Evolutionary conservation across 2,888 invertebrate genomes (phyloP).

Genomic region (Augochlorella aurata): DNA sequence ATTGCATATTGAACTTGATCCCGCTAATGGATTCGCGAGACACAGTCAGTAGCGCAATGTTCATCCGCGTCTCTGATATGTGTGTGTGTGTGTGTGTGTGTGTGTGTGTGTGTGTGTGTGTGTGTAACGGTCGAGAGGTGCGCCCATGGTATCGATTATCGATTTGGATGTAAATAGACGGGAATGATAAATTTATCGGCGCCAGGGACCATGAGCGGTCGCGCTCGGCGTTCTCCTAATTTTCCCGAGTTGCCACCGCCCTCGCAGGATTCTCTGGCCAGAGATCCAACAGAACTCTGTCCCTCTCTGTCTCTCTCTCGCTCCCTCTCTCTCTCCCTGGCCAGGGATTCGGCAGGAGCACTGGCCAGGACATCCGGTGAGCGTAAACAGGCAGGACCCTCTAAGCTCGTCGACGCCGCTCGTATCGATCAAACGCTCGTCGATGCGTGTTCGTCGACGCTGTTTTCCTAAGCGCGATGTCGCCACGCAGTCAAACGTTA

Average conservation of each 20-base stretch:
- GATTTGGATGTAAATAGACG: conserved; percentile 69
- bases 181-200: conserved; percentile 66
- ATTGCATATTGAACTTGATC: conserved; percentile 16
- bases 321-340: neutral
- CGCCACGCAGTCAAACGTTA: conserved; percentile 21
- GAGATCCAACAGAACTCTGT: neutral
- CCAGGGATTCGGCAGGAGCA: neutral
- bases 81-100: conserved; percentile 21
- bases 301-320: no score
- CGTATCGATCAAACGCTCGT: conserved; percentile 23
- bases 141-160: conserved; percentile 66
- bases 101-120: conserved; percentile 20
- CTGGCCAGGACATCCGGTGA: neutral
- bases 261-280: neutral
- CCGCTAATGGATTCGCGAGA: conserved; percentile 1
- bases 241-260: conserved; percentile 8
- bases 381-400: neutral
- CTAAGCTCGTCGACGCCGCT: neutral
- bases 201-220: conserved; percentile 8
- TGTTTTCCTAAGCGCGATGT: neutral
- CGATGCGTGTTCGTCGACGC: neutral
- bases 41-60: no score
- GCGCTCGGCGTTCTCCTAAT: conserved; percentile 13
- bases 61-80: neutral
- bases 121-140: conserved; percentile 19